phyloP scores from a whole-genome alignment of 2,797 vertebrate genomes.

The Pelodytes ibericus region DNA sequence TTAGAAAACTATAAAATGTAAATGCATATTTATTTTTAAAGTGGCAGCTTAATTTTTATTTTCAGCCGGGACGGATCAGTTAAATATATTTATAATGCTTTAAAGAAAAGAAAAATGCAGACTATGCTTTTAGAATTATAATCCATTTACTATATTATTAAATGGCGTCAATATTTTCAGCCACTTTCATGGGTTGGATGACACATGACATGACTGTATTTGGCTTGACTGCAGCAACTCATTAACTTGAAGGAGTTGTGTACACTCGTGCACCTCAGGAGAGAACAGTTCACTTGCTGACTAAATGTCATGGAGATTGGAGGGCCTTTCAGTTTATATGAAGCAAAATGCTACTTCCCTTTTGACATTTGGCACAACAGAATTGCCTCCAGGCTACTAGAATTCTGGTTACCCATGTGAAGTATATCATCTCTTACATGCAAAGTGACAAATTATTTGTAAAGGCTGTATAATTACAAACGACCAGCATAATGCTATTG shows the following conservation, averaged over 20 bases:
- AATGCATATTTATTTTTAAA: too few relatives aligned
- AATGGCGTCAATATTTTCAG: background rate
- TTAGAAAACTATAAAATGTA: too few relatives aligned
- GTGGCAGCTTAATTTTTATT: too few relatives aligned
- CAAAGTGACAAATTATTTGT: background rate
- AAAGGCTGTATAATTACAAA: background rate
- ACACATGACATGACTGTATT: background rate
- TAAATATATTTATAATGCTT: too few relatives aligned
- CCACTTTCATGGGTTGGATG: background rate
- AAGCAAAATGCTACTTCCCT: constrained; percentile 10
- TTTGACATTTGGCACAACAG: constrained; percentile 13
- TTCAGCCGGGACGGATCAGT: too few relatives aligned
- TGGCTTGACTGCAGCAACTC: background rate
- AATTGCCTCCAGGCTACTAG: background rate
- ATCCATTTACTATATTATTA: too few relatives aligned
- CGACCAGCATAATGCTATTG: background rate
- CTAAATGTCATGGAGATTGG: constrained; percentile 19
- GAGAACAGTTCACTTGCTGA: constrained; percentile 31
- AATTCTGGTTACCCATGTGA: background rate
- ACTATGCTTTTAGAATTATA: too few relatives aligned
- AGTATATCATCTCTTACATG: background rate
- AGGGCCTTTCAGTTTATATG: background rate
- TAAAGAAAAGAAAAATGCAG: too few relatives aligned
- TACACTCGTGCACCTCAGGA: background rate
- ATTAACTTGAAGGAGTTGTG: constrained; percentile 4